Conservation (phyloP, 2,888 invertebrate species). For the Galerucella pusilla region DNA sequence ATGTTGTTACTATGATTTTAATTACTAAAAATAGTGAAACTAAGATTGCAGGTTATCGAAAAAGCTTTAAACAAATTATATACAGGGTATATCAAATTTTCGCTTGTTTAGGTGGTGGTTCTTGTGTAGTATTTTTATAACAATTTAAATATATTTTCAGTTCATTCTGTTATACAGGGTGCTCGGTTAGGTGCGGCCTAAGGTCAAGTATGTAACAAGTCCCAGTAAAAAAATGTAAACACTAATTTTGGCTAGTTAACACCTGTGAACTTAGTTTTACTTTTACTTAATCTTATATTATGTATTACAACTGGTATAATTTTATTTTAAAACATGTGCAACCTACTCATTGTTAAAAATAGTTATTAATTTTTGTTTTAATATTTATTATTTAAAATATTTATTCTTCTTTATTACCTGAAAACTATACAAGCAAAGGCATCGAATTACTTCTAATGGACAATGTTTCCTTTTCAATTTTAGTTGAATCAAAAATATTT, state of each 20-base stretch:
- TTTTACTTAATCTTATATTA: not conserved
- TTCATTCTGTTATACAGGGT: not conserved
- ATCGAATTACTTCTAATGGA: constrained; percentile 4
- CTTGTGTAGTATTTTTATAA: constrained; percentile 4
- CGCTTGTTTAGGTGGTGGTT: not conserved
- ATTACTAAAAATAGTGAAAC: not conserved
- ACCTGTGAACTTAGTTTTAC: not conserved
- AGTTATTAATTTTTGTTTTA: constrained; percentile 35
- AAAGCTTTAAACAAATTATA: not conserved
- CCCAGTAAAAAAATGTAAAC: not conserved
- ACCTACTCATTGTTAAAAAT: constrained; percentile 39
- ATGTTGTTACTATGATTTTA: not conserved
- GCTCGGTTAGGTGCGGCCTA: not conserved
- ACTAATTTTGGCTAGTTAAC: not conserved
- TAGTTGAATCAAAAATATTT: not conserved
- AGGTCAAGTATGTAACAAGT: not conserved
- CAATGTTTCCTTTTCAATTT: not conserved
- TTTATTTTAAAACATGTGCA: constrained; percentile 30
- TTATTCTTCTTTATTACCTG: constrained; percentile 46
- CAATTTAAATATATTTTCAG: not conserved
- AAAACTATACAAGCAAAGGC: constrained; percentile 14
- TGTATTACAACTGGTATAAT: constrained; percentile 14
- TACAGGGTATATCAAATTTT: not conserved
- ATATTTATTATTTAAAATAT: constrained; percentile 44
- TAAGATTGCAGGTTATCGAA: not conserved